Evolutionary conservation across 2,797 vertebrate genomes (phyloP).

Genomic region (Carcharodon carcharias): DNA sequence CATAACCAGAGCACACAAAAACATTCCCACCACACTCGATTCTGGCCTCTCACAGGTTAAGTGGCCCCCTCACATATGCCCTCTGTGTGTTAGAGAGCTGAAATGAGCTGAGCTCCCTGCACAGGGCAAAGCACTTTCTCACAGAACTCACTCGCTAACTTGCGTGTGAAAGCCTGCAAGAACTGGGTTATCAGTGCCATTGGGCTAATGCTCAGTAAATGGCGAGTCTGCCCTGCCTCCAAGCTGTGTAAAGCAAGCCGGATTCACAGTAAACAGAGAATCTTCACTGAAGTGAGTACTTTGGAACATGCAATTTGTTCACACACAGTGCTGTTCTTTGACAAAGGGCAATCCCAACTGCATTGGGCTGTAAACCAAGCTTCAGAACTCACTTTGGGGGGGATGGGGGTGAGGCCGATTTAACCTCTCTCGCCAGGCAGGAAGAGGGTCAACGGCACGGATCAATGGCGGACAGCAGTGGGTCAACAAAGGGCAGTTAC

Average conservation of each 20-base stretch:
- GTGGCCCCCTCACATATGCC: background rate
- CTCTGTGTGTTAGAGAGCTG: background rate
- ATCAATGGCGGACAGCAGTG: no score
- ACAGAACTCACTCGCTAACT: background rate
- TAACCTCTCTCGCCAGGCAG: no score
- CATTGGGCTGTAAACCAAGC: background rate
- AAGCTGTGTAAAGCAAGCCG: background rate
- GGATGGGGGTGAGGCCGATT: no score
- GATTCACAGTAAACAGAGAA: background rate
- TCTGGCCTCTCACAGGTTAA: background rate
- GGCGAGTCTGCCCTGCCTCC: background rate
- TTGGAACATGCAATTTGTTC: background rate
- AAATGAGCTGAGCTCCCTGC: background rate
- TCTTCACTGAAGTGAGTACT: background rate
- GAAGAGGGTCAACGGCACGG: no score
- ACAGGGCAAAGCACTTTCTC: background rate
- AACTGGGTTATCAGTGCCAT: background rate
- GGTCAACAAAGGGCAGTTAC: no score
- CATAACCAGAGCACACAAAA: background rate
- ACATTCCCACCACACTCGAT: background rate
- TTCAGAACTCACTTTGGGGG: background rate
- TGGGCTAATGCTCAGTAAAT: background rate
- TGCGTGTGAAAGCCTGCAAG: background rate
- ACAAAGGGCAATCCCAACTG: background rate
- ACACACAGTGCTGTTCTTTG: background rate